phyloP scores from a whole-genome alignment of 1,140 invertebrate genomes.

The Xylocopa sonorina region DNA sequence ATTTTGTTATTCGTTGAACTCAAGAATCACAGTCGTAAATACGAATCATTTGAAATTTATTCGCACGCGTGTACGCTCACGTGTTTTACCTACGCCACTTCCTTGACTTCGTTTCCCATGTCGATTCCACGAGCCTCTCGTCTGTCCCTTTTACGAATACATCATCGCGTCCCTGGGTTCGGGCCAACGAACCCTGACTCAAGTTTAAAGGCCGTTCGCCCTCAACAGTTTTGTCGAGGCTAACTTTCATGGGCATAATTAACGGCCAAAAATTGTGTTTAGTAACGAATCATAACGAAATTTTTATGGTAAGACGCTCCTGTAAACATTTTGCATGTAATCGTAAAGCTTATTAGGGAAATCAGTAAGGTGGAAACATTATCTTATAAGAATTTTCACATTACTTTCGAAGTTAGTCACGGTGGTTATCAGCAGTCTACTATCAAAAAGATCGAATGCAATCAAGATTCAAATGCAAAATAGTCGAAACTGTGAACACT shows the following conservation, averaged over 20 bases:
- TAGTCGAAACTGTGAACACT: neutral
- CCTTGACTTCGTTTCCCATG: neutral
- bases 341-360: neutral
- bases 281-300: neutral
- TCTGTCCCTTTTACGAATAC: neutral
- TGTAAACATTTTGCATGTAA: neutral
- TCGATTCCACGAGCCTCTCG: neutral
- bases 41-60: neutral
- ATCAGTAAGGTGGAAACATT: neutral
- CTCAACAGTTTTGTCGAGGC: neutral
- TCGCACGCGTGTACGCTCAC: neutral
- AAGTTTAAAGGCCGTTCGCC: constrained; percentile 26
- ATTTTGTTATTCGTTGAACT: constrained; percentile 14
- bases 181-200: constrained; percentile 31
- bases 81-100: neutral
- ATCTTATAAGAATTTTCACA: neutral
- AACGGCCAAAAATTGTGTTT: neutral
- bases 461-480: neutral
- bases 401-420: neutral
- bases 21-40: neutral
- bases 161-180: neutral
- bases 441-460: neutral
- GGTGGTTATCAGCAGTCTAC: no score
- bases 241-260: neutral
- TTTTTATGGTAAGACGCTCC: neutral